These are phyloP conservation scores for Ectropis grisescens DNA, from an alignment of 1,140 invertebrate genomes.

Conservation along the genomic window DNA sequence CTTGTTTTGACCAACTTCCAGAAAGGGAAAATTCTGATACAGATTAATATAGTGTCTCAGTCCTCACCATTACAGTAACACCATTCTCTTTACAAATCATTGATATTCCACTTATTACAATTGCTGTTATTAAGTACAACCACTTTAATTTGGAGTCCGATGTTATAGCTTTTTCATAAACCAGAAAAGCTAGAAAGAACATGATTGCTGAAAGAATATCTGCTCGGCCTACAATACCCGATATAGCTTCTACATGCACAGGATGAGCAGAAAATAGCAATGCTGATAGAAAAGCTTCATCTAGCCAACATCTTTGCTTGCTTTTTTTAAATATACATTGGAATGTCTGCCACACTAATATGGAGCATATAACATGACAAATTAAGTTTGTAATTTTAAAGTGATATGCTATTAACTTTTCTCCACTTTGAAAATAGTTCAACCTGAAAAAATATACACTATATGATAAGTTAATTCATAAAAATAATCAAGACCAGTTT, in stretches of 20 bases:
- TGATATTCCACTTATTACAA: slow-evolving; percentile 68
- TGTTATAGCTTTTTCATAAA: slow-evolving; percentile 61
- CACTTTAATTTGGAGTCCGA: too few species aligned
- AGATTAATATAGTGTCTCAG: too few species aligned
- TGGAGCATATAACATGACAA: slow-evolving; percentile 74
- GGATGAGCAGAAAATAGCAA: slow-evolving; percentile 94
- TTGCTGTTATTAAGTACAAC: slow-evolving; percentile 35
- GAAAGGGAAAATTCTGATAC: too few species aligned
- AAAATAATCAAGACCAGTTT: too few species aligned
- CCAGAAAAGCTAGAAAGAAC: slow-evolving; percentile 80
- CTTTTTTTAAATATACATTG: slow-evolving; percentile 64
- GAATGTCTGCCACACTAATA: slow-evolving; percentile 71
- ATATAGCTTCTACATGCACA: slow-evolving; percentile 94
- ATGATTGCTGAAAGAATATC: slow-evolving; percentile 88
- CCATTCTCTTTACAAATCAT: slow-evolving; percentile 96
- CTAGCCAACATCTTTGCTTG: slow-evolving; percentile 12
- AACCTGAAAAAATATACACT: slow-evolving; percentile 73
- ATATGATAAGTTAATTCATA: too few species aligned
- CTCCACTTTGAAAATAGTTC: slow-evolving; percentile 73
- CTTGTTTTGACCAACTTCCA: too few species aligned
- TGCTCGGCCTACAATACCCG: slow-evolving; percentile 94
- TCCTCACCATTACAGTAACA: slow-evolving; percentile 88
- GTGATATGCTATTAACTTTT: slow-evolving; percentile 72
- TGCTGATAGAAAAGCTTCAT: slow-evolving; percentile 74
- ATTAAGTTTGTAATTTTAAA: slow-evolving; percentile 83